Conservation (phyloP, 2,113 vertebrate genomes). For the Microtus montanus region DNA sequence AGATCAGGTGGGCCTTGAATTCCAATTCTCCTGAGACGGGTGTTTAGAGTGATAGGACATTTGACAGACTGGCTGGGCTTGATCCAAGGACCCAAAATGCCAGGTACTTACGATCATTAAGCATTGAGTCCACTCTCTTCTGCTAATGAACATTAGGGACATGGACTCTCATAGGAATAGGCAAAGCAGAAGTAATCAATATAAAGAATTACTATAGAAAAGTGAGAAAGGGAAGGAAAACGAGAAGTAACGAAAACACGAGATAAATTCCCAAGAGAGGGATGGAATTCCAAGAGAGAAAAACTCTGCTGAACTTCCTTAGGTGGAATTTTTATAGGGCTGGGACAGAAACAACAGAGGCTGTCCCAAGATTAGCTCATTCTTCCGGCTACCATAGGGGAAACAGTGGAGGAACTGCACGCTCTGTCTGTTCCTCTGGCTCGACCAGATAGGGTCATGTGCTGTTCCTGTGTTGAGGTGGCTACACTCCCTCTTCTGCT, state of each 20-base stretch:
- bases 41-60: too few relatives aligned
- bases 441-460: background rate
- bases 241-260: background rate
- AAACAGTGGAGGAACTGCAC: background rate
- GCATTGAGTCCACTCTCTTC: background rate
- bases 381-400: background rate
- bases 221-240: background rate
- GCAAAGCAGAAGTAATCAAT: background rate
- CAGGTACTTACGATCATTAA: background rate
- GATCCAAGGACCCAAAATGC: background rate
- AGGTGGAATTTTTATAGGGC: too few relatives aligned
- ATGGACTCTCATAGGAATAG: background rate
- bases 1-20: background rate
- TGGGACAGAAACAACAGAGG: too few relatives aligned
- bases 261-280: background rate
- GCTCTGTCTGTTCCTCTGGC: background rate
- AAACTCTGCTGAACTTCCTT: background rate
- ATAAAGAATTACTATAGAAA: background rate
- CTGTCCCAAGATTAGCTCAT: background rate
- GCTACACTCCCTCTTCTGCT: background rate
- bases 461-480: background rate
- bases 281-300: background rate
- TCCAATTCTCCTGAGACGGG: background rate
- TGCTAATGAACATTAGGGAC: background rate
- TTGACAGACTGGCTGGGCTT: background rate